Conservation (phyloP, 2,113 vertebrate genomes). For the Pseudorhombus dupliciocellatus region DNA sequence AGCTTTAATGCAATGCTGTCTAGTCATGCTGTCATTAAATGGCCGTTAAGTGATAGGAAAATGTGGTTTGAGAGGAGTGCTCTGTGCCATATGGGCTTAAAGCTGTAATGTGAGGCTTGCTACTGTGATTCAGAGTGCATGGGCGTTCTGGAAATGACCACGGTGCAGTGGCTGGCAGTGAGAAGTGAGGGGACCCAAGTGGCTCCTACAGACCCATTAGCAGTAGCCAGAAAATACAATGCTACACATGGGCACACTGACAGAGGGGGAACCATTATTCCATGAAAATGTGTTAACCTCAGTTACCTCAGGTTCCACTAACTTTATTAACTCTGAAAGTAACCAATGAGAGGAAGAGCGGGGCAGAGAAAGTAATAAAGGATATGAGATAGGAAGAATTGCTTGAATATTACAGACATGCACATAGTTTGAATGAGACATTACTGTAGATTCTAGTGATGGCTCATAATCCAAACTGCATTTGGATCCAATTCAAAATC, state of each 20-base stretch:
- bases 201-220: constrained; percentile 32
- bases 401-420: neutral
- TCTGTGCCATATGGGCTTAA: constrained; percentile 37
- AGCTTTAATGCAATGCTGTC: constrained; percentile 14
- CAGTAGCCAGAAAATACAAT: constrained; percentile 21
- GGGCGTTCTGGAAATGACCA: constrained; percentile 50
- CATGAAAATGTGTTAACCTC: neutral
- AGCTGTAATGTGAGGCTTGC: constrained; percentile 28
- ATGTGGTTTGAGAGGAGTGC: constrained; percentile 41
- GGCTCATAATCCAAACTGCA: constrained; percentile 12
- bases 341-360: neutral
- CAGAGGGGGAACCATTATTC: constrained; percentile 17
- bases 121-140: constrained; percentile 32
- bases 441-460: constrained; percentile 5
- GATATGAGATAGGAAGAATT: neutral
- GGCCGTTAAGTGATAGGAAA: constrained; percentile 42
- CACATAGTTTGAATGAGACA: neutral
- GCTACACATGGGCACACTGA: constrained; percentile 6
- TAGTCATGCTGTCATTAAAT: constrained; percentile 47
- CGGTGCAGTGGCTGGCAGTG: constrained; percentile 26
- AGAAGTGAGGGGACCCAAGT: constrained; percentile 11
- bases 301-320: constrained; percentile 1
- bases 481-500: constrained; percentile 2
- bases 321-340: neutral
- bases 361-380: neutral